Conservation (phyloP, 2,797 vertebrate genomes). For the Pempheris klunzingeri region DNA sequence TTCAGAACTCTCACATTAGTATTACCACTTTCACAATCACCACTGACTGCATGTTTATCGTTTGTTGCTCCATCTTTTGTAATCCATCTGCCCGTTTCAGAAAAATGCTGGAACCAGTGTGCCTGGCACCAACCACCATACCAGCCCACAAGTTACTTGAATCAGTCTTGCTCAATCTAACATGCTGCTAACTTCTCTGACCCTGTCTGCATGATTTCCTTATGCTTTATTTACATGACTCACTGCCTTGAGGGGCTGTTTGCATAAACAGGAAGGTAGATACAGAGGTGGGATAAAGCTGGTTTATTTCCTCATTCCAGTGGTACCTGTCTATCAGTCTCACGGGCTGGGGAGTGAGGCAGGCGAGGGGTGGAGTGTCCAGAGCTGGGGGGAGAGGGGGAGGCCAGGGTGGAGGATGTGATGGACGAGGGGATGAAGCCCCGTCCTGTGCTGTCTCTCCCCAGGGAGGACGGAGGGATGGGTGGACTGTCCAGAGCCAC, state of each 20-base stretch:
- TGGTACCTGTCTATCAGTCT: slow-evolving; percentile 86
- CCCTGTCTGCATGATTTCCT: slow-evolving; percentile 30
- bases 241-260: slow-evolving; percentile 56
- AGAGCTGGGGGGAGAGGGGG: slow-evolving; percentile 92
- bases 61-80: slow-evolving; percentile 31
- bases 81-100: slow-evolving; percentile 3
- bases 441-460: slow-evolving; percentile 83
- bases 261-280: slow-evolving; percentile 51
- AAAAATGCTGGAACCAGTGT: not conserved
- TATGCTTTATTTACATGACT: slow-evolving; percentile 48
- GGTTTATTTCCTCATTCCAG: slow-evolving; percentile 9
- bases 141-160: not conserved
- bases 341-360: slow-evolving; percentile 90
- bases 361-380: slow-evolving; percentile 91
- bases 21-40: slow-evolving; percentile 15
- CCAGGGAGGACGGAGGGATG: slow-evolving; percentile 85
- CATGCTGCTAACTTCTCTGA: slow-evolving; percentile 8
- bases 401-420: slow-evolving; percentile 91
- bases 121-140: slow-evolving; percentile 23
- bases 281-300: slow-evolving; percentile 5
- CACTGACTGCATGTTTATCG: not conserved
- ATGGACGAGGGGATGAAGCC: slow-evolving; percentile 90
- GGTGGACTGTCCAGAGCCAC: slow-evolving; percentile 86
- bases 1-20: slow-evolving; percentile 14
- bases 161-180: slow-evolving; percentile 31